These are phyloP conservation scores for Dromius quadrimaculatus DNA, from an alignment of 2,888 invertebrate species.

Conservation along the genomic window DNA sequence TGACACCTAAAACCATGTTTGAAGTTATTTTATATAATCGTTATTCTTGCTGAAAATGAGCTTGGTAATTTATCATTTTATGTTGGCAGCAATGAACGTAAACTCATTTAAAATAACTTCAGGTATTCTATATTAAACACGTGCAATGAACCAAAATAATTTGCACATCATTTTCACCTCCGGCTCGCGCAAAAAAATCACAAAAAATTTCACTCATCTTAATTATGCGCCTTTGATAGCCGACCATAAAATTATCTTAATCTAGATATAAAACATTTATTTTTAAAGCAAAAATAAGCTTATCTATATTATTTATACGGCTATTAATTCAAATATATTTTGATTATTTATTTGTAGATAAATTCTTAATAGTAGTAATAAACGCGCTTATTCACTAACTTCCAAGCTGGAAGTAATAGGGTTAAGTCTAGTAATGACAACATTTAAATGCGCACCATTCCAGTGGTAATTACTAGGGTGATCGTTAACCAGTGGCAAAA, in stretches of 20 bases:
- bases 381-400: constrained; percentile 3
- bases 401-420: constrained; percentile 10
- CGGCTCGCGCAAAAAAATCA: background rate
- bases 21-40: constrained; percentile 28
- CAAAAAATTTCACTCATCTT: constrained; percentile 4
- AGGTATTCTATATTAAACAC: constrained; percentile 21
- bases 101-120: constrained; percentile 27
- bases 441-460: constrained; percentile 62
- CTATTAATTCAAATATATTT: constrained; percentile 19
- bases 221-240: background rate
- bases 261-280: background rate
- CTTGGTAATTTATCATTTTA: constrained; percentile 10
- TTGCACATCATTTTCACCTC: constrained; percentile 23
- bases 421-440: constrained; percentile 58
- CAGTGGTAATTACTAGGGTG: constrained; percentile 58
- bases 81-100: constrained; percentile 17
- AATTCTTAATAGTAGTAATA: constrained; percentile 16
- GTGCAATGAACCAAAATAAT: constrained; percentile 30
- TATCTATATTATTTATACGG: constrained; percentile 27
- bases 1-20: no score
- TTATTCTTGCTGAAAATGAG: constrained; percentile 13
- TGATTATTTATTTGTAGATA: constrained; percentile 15
- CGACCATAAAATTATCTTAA: constrained; percentile 8
- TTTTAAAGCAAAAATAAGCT: background rate
- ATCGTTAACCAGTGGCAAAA: constrained; percentile 45